Conservation (phyloP, 2,888 invertebrate genomes). For the Drosophila pseudotalamancana region DNA sequence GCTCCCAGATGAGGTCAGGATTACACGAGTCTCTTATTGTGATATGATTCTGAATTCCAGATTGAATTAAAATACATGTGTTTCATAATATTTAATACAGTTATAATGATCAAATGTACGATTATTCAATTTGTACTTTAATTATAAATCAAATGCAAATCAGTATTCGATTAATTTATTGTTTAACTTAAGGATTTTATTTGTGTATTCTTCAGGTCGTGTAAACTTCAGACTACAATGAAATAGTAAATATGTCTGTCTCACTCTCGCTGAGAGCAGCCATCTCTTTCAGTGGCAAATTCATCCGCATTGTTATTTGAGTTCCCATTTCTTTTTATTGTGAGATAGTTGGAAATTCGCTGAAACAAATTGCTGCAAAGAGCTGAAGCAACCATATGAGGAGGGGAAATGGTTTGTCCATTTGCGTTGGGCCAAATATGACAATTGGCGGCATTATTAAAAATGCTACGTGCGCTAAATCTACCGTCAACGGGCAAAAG, state of each 20-base stretch:
- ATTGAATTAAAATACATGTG: no score
- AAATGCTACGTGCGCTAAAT: conserved; percentile 76
- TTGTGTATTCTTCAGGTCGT: not conserved
- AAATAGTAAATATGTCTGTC: conserved; percentile 4
- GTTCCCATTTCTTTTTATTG: conserved; percentile 46
- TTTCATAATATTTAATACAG: no score
- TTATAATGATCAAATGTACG: no score
- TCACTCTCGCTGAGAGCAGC: not conserved
- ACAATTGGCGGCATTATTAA: conserved; percentile 76
- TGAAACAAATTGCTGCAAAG: conserved; percentile 55
- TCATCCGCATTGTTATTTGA: conserved; percentile 17
- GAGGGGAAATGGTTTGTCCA: conserved; percentile 42
- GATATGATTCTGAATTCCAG: conserved; percentile 3
- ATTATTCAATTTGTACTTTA: no score
- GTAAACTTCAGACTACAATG: not conserved
- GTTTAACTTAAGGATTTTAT: not conserved
- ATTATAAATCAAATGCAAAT: no score
- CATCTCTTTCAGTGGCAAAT: conserved; percentile 11
- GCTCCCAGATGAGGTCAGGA: not conserved
- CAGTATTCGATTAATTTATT: no score
- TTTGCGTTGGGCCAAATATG: conserved; percentile 70
- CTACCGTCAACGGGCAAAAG: conserved; percentile 68
- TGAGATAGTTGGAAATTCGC: conserved; percentile 44
- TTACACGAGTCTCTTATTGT: conserved; percentile 9
- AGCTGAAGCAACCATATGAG: conserved; percentile 34